Conservation (phyloP, 2,888 invertebrate genomes). For the Timema cristinae region DNA sequence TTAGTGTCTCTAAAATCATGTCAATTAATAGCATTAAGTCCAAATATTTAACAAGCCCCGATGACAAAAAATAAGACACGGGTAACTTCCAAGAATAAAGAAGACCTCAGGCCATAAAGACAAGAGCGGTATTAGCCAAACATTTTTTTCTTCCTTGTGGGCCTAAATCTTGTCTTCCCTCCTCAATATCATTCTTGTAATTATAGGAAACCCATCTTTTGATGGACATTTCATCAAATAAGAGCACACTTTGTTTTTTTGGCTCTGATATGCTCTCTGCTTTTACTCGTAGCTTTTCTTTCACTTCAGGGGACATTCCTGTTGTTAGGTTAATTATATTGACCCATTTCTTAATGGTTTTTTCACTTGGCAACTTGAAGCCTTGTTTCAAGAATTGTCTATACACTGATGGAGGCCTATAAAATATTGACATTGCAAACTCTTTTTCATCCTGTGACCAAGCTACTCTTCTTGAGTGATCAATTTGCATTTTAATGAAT, state of each 20-base stretch:
- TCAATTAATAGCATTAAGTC: constrained; percentile 27
- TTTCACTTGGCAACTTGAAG: constrained; percentile 34
- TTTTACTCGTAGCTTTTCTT: constrained; percentile 32
- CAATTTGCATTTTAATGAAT: constrained; percentile 9
- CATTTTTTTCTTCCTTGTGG: constrained; percentile 28
- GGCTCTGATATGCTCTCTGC: constrained; percentile 32
- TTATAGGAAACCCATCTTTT: constrained; percentile 33
- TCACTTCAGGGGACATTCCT: constrained; percentile 33
- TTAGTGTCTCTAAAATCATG: constrained; percentile 25
- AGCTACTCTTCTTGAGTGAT: constrained; percentile 10
- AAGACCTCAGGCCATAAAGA: constrained; percentile 34
- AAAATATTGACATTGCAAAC: constrained; percentile 36
- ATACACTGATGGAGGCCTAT: constrained; percentile 38
- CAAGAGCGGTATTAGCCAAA: constrained; percentile 33
- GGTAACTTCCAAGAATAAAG: constrained; percentile 35
- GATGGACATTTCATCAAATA: constrained; percentile 36
- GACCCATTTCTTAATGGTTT: constrained; percentile 35
- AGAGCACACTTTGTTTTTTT: constrained; percentile 33
- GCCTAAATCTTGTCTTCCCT: constrained; percentile 34
- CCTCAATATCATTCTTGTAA: constrained; percentile 32
- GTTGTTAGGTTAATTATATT: constrained; percentile 32
- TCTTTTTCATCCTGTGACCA: constrained; percentile 36
- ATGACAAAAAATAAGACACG: constrained; percentile 33
- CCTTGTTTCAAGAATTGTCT: constrained; percentile 33
- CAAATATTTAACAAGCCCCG: constrained; percentile 24